A percentile compares a stretch with the other conserved stretches of the same genome.
Evolutionary conservation across 2,113 vertebrate species (phyloP).

Genomic region (Dicrurus megarhynchus): DNA sequence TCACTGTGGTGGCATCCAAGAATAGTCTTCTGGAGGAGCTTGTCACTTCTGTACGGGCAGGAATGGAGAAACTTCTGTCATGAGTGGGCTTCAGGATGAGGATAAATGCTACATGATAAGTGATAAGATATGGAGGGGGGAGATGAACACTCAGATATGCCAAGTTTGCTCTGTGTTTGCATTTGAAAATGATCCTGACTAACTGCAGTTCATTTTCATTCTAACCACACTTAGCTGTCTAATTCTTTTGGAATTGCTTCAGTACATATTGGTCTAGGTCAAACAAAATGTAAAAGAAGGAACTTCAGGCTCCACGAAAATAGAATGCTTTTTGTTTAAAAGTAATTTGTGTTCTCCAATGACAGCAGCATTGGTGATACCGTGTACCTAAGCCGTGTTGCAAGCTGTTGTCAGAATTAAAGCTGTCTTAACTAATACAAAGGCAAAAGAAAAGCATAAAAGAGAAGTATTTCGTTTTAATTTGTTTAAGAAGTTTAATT

Average conservation of each 20-base stretch:
- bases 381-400: neutral
- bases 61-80: constrained; percentile 33
- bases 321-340: neutral
- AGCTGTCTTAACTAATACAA: neutral
- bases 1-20: constrained; percentile 9
- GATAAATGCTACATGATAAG: constrained; percentile 35
- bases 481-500: neutral
- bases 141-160: neutral
- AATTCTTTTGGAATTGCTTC: neutral
- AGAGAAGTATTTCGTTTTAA: neutral
- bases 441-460: neutral
- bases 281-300: neutral
- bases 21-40: constrained; percentile 61
- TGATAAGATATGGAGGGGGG: neutral
- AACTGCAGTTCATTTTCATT: constrained; percentile 4
- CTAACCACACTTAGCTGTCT: neutral
- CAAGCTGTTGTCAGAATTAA: neutral
- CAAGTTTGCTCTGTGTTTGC: neutral
- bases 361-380: neutral
- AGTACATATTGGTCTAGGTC: neutral
- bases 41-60: constrained; percentile 28
- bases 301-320: neutral
- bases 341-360: neutral
- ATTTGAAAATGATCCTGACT: constrained; percentile 33
- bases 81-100: constrained; percentile 55